Evolutionary conservation across 2,113 vertebrate genomes (phyloP).

Genomic region (Lagopus muta): DNA sequence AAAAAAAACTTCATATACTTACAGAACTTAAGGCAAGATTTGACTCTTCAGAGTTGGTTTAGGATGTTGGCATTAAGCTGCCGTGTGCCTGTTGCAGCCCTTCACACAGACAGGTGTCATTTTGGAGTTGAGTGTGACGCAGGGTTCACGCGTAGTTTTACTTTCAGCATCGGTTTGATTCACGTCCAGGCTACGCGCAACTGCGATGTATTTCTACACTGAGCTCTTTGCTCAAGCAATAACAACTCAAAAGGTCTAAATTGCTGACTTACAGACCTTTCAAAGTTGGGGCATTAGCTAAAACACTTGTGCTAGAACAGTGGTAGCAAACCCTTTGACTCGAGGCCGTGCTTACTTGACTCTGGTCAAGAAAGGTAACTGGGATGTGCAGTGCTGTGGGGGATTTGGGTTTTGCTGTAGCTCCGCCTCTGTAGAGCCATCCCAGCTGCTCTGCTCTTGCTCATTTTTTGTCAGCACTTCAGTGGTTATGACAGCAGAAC

Average conservation of each 20-base stretch:
- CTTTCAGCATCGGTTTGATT: conserved; percentile 64
- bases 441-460: conserved; percentile 38
- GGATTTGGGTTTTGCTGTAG: neutral
- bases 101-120: conserved; percentile 41
- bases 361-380: neutral
- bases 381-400: neutral
- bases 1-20: conserved; percentile 63
- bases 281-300: conserved; percentile 73
- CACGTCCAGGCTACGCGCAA: conserved; percentile 7
- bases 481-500: neutral
- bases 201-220: conserved; percentile 67
- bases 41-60: conserved; percentile 68
- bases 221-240: conserved; percentile 86
- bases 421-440: conserved; percentile 20
- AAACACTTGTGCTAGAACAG: conserved; percentile 51
- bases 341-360: neutral
- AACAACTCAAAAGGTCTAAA: conserved; percentile 83
- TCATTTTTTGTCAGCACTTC: conserved; percentile 54
- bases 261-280: conserved; percentile 69
- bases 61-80: conserved; percentile 72
- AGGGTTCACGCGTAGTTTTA: conserved; percentile 66
- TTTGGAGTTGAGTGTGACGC: conserved; percentile 56
- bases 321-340: conserved; percentile 10
- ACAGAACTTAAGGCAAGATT: conserved; percentile 70
- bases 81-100: conserved; percentile 67